Base-by-base conservation (phyloP, 2,113 vertebrate genomes). In the Lucifuga dentata region DNA sequence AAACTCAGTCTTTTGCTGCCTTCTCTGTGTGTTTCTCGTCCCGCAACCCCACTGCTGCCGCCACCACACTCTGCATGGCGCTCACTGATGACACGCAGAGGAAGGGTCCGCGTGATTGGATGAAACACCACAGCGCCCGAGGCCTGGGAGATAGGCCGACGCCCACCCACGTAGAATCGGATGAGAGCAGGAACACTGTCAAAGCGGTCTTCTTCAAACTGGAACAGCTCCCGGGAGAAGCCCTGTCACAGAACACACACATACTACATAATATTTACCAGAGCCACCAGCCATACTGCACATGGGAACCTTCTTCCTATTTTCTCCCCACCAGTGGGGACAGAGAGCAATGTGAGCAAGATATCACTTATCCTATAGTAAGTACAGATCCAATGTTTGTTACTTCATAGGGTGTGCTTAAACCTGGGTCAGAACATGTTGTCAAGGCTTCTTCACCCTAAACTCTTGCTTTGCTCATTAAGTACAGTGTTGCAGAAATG, bases 141-240 rank as follows among this genome's bases (percentile, higher is more conserved):
- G 48, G 81, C 86, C 41, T 92, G 88, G 2, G 96, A 96, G 71
- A 96, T 86, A 11, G 93, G 87, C 6, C 51, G 88, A 12, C 84
- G 91, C 2, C 85, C 86, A 0, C 92, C 92, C 64, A 95, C 85
- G 0, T 96, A 93, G 80, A 93, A 96, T 1, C 52, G 91, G 24
- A 97, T 88, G 55, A 97, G 90, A 23, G 94, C 93, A 0, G 95
- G 92, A 29, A 96, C 80, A 15, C 91, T 96, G 81, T 94, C 90
- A 23, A 96, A 96, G 65, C 90, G 93, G 44, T 97, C 95, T 36
- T 95, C 93, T 80, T 96, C 95, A 13, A 97, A 93, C 87, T 96
- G 95, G 89, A 93, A 96, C 68, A 95, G 91, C 68, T 92, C 92
- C 21, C 90, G 64, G 1, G 94, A 86, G 78, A 93, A 88, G 33